Evolutionary conservation across 1,140 invertebrate species (phyloP).

Genomic region (Dermatophagoides farinae): DNA sequence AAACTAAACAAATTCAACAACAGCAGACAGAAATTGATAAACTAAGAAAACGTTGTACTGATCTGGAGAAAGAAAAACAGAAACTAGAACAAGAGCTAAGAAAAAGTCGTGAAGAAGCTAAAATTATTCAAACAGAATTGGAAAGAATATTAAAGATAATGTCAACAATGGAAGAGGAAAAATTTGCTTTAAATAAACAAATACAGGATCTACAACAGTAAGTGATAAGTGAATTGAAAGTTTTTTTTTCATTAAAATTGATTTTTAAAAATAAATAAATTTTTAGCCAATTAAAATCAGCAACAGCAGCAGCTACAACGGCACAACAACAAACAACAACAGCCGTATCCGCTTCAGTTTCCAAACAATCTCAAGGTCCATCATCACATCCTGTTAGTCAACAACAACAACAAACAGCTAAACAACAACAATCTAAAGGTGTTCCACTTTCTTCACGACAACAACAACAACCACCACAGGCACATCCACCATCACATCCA

Average conservation of each 20-base stretch:
- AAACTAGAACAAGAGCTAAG: constrained; percentile 7
- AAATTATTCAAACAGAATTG: constrained; percentile 29
- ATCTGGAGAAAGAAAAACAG: constrained; percentile 40
- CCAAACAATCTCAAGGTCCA: not conserved
- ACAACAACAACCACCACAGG: not conserved
- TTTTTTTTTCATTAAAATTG: not conserved
- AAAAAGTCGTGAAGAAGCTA: constrained; percentile 10
- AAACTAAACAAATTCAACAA: not conserved
- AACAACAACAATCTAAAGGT: too few relatives aligned
- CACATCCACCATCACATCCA: not conserved
- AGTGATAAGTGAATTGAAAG: too few relatives aligned
- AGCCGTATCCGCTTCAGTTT: not conserved
- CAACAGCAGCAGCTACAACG: not conserved
- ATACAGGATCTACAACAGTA: constrained; percentile 88
- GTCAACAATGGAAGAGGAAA: constrained; percentile 86
- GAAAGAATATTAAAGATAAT: constrained; percentile 72
- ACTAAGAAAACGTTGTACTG: constrained; percentile 35
- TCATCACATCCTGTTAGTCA: not conserved
- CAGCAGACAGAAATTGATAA: constrained; percentile 30
- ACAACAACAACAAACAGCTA: not conserved
- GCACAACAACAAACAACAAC: not conserved
- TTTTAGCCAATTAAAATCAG: constrained; percentile 4
- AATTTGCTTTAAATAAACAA: constrained; percentile 77
- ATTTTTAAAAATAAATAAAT: not conserved
- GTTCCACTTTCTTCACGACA: not conserved